Percentiles rank a stretch among this genome's conserved stretches.
Conservation (phyloP, 2,113 vertebrate species). For the Phoxinus phoxinus region DNA sequence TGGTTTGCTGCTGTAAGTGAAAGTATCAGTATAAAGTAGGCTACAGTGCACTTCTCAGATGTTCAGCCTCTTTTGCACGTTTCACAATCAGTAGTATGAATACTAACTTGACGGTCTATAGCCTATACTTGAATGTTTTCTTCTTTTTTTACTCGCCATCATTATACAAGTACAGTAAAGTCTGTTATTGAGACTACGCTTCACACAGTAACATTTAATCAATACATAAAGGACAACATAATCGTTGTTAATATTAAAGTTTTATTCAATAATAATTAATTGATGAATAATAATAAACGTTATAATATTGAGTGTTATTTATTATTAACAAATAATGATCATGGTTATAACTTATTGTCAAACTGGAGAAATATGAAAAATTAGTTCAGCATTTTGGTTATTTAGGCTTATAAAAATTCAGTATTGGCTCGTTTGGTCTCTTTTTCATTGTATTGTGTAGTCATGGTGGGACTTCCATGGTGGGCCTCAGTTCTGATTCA, state of each 20-base stretch:
- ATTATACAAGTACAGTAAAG: not conserved
- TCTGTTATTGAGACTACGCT: not conserved
- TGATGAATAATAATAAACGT: too few relatives aligned
- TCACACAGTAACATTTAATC: not conserved
- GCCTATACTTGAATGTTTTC: not conserved
- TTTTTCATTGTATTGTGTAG: not conserved
- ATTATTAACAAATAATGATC: too few relatives aligned
- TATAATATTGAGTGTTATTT: too few relatives aligned
- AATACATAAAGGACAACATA: too few relatives aligned
- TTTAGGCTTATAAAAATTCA: not conserved
- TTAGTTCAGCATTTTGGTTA: not conserved
- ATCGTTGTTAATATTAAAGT: too few relatives aligned
- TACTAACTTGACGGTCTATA: not conserved
- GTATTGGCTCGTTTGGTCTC: not conserved
- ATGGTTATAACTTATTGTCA: not conserved
- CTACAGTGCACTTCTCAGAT: not conserved
- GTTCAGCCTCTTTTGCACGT: not conserved
- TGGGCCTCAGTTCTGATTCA: not conserved
- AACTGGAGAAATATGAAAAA: not conserved
- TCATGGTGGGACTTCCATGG: not conserved
- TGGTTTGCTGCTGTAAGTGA: slow-evolving; percentile 2
- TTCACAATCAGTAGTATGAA: not conserved
- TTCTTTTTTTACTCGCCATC: too few relatives aligned
- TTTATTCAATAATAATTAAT: too few relatives aligned
- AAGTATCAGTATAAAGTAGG: not conserved